Conservation (phyloP, 1,140 invertebrate species). For the fruit fly (Drosophila melanogaster) region DNA sequence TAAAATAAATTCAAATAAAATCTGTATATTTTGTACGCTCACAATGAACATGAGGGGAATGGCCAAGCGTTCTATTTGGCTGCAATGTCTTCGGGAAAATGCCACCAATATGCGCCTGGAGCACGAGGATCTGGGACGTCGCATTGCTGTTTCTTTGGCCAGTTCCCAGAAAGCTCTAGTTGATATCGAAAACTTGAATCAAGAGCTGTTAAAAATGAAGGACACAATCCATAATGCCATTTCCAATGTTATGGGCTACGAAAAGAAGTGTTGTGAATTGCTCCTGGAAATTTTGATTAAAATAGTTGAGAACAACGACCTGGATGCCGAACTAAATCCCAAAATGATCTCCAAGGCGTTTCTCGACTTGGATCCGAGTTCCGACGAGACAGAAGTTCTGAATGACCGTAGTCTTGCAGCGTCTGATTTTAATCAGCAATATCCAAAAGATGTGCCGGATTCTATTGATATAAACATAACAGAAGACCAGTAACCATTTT, state of each 20-base stretch:
- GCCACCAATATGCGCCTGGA: conserved; percentile 40
- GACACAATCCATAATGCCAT: conserved; percentile 19
- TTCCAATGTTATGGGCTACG: not conserved
- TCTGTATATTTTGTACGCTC: conserved; percentile 6
- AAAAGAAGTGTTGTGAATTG: not conserved
- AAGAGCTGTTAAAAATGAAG: conserved; percentile 43
- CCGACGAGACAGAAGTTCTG: not conserved
- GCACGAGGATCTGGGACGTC: conserved; percentile 25
- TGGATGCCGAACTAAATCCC: not conserved
- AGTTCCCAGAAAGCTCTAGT: conserved; percentile 21
- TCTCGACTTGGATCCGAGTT: not conserved
- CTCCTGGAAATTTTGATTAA: not conserved
- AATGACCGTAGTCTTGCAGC: not conserved
- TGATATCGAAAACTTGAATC: conserved; percentile 18
- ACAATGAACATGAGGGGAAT: conserved; percentile 29
- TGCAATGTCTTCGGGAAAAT: conserved; percentile 58
- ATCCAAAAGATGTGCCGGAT: no score
- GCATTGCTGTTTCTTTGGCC: conserved; percentile 31
- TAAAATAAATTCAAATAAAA: not conserved
- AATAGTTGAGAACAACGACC: not conserved
- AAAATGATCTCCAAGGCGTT: not conserved
- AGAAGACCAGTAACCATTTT: no score
- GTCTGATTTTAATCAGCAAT: not conserved
- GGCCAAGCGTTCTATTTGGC: conserved; percentile 18
- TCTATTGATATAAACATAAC: no score